Base-by-base conservation (phyloP, 2,888 invertebrate species). In the Apodemia zela region DNA sequence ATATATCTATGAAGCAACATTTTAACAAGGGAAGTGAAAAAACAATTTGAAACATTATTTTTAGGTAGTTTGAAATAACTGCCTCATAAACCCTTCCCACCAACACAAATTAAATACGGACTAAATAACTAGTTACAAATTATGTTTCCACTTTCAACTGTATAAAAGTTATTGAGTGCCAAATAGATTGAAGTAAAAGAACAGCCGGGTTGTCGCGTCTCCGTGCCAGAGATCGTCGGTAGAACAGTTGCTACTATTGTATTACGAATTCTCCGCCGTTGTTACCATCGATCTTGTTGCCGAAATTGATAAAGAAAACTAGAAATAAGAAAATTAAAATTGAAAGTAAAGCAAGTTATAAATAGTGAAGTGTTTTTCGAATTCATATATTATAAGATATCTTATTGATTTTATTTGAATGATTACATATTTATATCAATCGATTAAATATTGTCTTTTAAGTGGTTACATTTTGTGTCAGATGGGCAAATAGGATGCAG, bases 151-250 rank as follows among this genome's bases (percentile, higher is more conserved):
- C 79, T 81, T 72, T 76, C 73, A 75, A 75, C 73, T 74, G 71
- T 75, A 71, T 74, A 77, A 82, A 81, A 85, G 81, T 85, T 84
- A 85, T 85, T 80, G 85, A 78, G 87, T 90, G 89, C 89, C 90
- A 89, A 89, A 79, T 83, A 79, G 81, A 82, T 76, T 89, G 87
- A 88, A 82, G 79, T 75, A 77, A 76, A 73, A 79, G 75, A 87
- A 84, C 88, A 89, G 87, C 88, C 86, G 89, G 68, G 65, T 70
- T 68, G 71, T 74, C 75, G 59, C 58, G 58, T 21, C 25, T 69
- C 72, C 72, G 81, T 89, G 89, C 89, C 89, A 89, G 86, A 75
- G 81, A 84, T 85, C 82, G 80, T 73, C 73, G 75, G 75, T 76
- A 54, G 21, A 54, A 45, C 45, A 45, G 81, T 78, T 69, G 70